Evolutionary conservation across 2,888 invertebrate species (phyloP).

Genomic region (Petrolisthes cinctipes): DNA sequence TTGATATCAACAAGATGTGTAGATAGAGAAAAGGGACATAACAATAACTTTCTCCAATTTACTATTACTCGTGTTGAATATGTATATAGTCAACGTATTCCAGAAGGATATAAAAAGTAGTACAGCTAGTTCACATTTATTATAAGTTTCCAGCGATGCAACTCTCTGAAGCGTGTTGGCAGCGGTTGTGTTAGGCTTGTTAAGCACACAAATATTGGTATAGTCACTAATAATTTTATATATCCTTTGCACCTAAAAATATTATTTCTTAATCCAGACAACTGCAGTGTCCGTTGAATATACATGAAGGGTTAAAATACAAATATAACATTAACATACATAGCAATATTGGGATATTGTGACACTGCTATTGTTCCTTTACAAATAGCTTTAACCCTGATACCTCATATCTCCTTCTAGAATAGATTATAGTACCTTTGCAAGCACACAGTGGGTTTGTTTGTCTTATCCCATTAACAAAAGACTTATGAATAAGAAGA

Average conservation of each 20-base stretch:
- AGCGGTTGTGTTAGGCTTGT: not conserved
- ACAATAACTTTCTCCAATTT: too few species aligned
- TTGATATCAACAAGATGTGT: too few species aligned
- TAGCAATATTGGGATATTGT: not conserved
- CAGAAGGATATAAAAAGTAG: not conserved
- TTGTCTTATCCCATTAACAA: not conserved
- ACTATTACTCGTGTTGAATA: too few species aligned
- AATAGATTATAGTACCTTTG: not conserved
- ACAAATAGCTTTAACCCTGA: not conserved
- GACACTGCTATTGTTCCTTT: not conserved
- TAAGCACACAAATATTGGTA: slow-evolving; percentile 12
- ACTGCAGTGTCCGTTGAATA: too few species aligned
- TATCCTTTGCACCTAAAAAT: slow-evolving; percentile 15
- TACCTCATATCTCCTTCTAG: not conserved
- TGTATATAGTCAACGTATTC: too few species aligned
- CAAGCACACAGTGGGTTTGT: too few species aligned
- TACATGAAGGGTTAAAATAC: not conserved
- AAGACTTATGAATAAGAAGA: not conserved
- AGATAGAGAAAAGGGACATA: too few species aligned
- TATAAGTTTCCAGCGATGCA: slow-evolving; percentile 6
- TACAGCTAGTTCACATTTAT: slow-evolving; percentile 1
- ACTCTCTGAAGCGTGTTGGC: not conserved
- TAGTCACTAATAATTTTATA: not conserved
- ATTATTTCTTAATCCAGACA: not conserved
- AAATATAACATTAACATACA: not conserved